Conservation (phyloP, 1,140 invertebrate species). For the Hypsibius dujardini region DNA sequence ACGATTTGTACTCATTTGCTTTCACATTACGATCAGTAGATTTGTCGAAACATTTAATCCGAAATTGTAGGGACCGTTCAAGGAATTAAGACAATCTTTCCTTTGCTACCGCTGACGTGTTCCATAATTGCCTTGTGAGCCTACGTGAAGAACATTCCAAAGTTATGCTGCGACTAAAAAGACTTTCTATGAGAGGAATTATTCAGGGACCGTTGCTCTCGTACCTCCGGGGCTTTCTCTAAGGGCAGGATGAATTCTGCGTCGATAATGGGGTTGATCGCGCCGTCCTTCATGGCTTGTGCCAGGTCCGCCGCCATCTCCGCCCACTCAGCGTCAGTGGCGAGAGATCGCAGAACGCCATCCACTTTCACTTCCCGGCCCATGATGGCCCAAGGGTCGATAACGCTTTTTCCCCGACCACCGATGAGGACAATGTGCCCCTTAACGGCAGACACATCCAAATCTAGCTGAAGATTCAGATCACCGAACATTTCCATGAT, state of each 20-base stretch:
- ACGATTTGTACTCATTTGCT: too few relatives aligned
- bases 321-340: slow-evolving; percentile 29
- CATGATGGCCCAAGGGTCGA: not conserved
- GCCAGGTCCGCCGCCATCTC: slow-evolving; percentile 31
- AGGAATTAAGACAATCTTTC: slow-evolving; percentile 3
- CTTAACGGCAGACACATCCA: slow-evolving; percentile 34
- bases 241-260: slow-evolving; percentile 32
- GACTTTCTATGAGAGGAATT: not conserved
- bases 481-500: slow-evolving; percentile 45
- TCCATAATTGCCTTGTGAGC: slow-evolving; percentile 22
- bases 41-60: too few relatives aligned
- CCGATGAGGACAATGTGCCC: slow-evolving; percentile 37
- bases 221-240: slow-evolving; percentile 28
- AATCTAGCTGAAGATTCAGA: slow-evolving; percentile 39
- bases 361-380: not conserved
- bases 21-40: too few relatives aligned
- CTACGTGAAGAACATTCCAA: slow-evolving; percentile 20
- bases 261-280: slow-evolving; percentile 36
- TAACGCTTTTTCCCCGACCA: not conserved
- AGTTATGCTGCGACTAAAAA: slow-evolving; percentile 5
- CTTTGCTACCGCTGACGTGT: not conserved
- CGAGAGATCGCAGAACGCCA: not conserved
- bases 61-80: not conserved
- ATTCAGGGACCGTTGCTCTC: not conserved
- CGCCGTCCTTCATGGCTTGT: slow-evolving; percentile 33